Conservation (phyloP, 2,888 invertebrate species). For the Hemicrepidius hirtus region DNA sequence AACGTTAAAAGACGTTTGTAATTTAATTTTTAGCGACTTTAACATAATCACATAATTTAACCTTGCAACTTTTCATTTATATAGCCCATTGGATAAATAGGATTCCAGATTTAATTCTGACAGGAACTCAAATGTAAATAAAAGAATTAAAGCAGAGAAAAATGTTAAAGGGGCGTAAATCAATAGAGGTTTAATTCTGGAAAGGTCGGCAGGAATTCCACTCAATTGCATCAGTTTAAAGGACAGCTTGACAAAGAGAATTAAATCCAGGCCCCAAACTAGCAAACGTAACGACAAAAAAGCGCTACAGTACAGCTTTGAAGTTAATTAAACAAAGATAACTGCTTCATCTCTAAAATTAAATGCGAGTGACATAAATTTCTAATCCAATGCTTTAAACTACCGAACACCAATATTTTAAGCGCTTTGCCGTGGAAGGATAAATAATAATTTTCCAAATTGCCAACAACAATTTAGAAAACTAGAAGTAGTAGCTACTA, state of each 20-base stretch:
- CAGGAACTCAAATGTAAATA: constrained; percentile 16
- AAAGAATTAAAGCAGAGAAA: constrained; percentile 19
- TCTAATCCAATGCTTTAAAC: constrained; percentile 4
- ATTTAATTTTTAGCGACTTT: no score
- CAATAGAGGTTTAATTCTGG: constrained; percentile 49
- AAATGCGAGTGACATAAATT: constrained; percentile 1
- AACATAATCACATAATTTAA: no score
- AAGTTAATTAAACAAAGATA: constrained; percentile 40
- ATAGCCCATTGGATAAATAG: background rate
- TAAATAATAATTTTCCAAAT: constrained; percentile 60
- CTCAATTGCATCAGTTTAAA: constrained; percentile 49
- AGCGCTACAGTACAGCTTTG: constrained; percentile 36
- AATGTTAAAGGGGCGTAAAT: constrained; percentile 41
- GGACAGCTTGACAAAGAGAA: constrained; percentile 48
- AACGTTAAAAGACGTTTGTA: no score
- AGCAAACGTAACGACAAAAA: constrained; percentile 42
- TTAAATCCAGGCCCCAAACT: constrained; percentile 46
- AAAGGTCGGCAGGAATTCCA: constrained; percentile 47
- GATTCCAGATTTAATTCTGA: constrained; percentile 8
- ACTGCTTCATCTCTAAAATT: constrained; percentile 11
- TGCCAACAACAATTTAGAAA: constrained; percentile 59
- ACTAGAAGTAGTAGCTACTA: constrained; percentile 60
- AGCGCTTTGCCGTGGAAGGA: constrained; percentile 2
- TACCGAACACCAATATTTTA: background rate
- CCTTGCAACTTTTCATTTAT: background rate